phyloP scores from a whole-genome alignment of 1,140 invertebrate species.

The Heliconius hewitsoni region DNA sequence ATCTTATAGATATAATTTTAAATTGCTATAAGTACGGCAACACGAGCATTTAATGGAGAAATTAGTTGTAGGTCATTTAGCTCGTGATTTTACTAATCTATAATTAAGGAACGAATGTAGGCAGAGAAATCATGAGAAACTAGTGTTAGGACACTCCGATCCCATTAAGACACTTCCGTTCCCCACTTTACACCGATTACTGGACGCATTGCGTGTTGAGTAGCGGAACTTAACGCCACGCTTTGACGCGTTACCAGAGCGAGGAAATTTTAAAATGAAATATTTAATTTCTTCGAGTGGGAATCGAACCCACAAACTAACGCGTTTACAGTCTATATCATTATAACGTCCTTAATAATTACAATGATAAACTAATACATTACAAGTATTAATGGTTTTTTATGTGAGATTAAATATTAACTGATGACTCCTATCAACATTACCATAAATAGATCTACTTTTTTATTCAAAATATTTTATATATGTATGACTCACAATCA shows the following conservation, averaged over 20 bases:
- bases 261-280: no score
- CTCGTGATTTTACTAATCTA: neutral
- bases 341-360: no score
- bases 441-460: neutral
- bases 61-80: neutral
- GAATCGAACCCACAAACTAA: no score
- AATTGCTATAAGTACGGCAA: neutral
- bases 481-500: neutral
- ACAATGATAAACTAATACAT: neutral
- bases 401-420: neutral
- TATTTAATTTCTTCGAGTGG: no score
- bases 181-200: no score
- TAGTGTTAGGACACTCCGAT: neutral
- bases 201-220: no score
- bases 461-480: neutral
- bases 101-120: no score
- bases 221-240: no score
- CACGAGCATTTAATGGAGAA: neutral
- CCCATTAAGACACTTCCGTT: no score
- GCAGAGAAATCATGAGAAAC: no score
- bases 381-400: neutral
- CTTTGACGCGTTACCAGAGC: no score
- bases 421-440: neutral
- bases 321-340: no score
- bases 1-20: slow-evolving; percentile 1